A percentile compares a stretch with the other conserved stretches of the same genome.
These are phyloP conservation scores for Aegithalos caudatus DNA, from an alignment of 2,113 vertebrate genomes.

Conservation along the genomic window DNA sequence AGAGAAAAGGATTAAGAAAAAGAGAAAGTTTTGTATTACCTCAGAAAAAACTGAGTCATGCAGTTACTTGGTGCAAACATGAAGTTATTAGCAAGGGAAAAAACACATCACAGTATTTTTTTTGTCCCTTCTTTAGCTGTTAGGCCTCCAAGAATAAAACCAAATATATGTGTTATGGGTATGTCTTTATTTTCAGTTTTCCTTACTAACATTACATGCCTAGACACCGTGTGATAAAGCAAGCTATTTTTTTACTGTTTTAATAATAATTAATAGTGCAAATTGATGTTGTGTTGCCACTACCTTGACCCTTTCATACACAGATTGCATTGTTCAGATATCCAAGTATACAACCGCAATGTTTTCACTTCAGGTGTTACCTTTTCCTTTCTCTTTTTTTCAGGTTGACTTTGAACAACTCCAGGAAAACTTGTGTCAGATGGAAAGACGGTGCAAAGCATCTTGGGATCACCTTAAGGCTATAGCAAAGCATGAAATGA, in stretches of 20 bases:
- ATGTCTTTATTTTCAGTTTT: conserved; percentile 6
- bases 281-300: background rate
- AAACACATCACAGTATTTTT: background rate
- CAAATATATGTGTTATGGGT: background rate
- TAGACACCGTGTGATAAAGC: background rate
- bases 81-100: background rate
- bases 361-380: background rate
- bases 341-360: background rate
- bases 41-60: conserved; percentile 20
- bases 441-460: conserved; percentile 95
- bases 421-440: conserved; percentile 93
- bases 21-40: conserved; percentile 11
- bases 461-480: conserved; percentile 99
- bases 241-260: background rate
- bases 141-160: background rate
- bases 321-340: background rate
- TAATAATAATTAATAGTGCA: background rate
- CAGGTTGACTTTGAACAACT: conserved; percentile 98
- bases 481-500: conserved; percentile 97
- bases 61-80: background rate
- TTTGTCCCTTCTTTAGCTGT: background rate
- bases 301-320: background rate
- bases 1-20: conserved; percentile 9
- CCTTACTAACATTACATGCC: background rate
- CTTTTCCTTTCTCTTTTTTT: conserved; percentile 41